These are phyloP conservation scores for Magallana nippona DNA, from an alignment of 2,888 invertebrate genomes.

Conservation along the genomic window DNA sequence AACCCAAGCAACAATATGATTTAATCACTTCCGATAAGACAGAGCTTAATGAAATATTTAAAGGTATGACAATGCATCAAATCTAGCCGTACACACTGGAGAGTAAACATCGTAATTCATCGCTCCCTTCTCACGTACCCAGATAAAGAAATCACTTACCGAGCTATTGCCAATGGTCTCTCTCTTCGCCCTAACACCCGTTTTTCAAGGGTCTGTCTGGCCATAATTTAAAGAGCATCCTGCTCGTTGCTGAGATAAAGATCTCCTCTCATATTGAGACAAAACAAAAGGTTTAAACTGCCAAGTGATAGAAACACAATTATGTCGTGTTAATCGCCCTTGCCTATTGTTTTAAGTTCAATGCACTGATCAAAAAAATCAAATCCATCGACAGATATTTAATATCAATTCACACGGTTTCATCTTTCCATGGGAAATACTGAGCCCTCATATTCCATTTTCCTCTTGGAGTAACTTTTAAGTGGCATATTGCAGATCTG, in stretches of 20 bases:
- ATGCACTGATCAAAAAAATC: constrained; percentile 18
- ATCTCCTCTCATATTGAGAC: constrained; percentile 9
- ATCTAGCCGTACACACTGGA: background rate
- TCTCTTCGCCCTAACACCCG: constrained; percentile 4
- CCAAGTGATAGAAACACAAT: constrained; percentile 34
- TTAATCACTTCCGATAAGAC: constrained; percentile 34
- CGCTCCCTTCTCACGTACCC: constrained; percentile 1
- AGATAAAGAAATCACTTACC: constrained; percentile 30
- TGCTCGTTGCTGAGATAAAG: constrained; percentile 1
- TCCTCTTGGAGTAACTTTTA: background rate
- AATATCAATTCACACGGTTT: constrained; percentile 24
- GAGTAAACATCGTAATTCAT: constrained; percentile 26
- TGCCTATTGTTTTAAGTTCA: constrained; percentile 9
- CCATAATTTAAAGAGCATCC: constrained; percentile 37
- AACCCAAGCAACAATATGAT: constrained; percentile 15
- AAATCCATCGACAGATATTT: constrained; percentile 10
- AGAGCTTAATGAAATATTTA: constrained; percentile 41
- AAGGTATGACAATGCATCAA: constrained; percentile 36
- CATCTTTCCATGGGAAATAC: background rate
- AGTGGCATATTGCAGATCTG: background rate
- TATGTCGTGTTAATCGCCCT: background rate
- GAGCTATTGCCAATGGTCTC: constrained; percentile 15
- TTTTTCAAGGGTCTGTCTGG: constrained; percentile 25
- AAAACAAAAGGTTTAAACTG: constrained; percentile 17
- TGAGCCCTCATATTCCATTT: background rate